Evolutionary conservation across 1,140 invertebrate genomes (phyloP).

Genomic region (Dendroctonus valens): DNA sequence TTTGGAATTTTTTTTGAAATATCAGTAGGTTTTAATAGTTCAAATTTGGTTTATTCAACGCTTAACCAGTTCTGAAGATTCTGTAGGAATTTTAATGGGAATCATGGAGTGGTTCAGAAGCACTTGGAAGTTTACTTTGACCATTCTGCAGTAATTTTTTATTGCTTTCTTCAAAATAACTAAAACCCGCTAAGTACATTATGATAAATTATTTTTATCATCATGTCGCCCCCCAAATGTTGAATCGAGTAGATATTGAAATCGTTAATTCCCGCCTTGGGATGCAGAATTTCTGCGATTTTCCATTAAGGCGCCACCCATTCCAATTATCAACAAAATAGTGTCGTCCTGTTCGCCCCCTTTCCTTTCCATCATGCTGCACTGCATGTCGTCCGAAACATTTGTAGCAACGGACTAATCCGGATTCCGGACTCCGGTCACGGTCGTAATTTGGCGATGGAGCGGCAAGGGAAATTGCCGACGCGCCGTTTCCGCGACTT

Average conservation of each 20-base stretch:
- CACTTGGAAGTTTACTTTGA: no score
- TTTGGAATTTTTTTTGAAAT: no score
- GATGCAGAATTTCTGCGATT: conserved; percentile 27
- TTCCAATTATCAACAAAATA: conserved; percentile 33
- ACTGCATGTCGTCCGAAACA: conserved; percentile 30
- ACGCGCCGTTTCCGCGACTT: conserved; percentile 51
- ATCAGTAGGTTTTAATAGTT: no score
- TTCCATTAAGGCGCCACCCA: conserved; percentile 21
- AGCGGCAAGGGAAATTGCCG: conserved; percentile 50
- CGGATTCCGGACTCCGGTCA: conserved; percentile 47
- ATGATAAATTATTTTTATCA: no score
- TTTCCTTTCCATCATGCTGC: background rate
- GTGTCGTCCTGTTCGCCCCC: background rate
- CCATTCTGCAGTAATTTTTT: no score
- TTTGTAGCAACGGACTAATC: conserved; percentile 35
- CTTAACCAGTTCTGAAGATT: no score
- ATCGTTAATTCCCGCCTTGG: conserved; percentile 29
- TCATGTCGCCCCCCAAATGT: no score
- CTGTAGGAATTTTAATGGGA: no score
- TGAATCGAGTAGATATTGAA: background rate
- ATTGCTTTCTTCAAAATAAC: no score
- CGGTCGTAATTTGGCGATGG: conserved; percentile 50
- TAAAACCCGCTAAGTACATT: no score
- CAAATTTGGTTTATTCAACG: no score
- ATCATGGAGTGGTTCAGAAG: no score